Conservation (phyloP, 2,888 invertebrate species). For the Onchidella celtica region DNA sequence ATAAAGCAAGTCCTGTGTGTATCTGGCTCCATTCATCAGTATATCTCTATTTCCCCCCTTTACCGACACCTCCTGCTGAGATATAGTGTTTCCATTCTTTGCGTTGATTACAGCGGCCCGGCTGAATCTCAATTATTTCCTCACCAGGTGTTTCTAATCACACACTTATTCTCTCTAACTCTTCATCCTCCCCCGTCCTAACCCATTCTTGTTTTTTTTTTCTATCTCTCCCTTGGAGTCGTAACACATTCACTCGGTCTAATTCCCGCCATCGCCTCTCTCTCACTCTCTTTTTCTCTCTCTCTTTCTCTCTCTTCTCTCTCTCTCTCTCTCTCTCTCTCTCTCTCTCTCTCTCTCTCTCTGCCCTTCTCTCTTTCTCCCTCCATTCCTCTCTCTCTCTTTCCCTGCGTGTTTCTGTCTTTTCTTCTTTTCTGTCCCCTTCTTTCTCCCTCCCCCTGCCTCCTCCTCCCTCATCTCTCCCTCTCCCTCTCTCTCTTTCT, state of each 20-base stretch:
- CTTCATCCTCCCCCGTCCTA: not conserved
- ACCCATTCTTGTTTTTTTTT: not conserved
- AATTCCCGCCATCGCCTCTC: not conserved
- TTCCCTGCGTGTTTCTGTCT: no score
- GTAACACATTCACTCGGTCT: no score
- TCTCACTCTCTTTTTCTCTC: slow-evolving; percentile 1
- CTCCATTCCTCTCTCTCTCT: no score
- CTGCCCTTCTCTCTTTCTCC: no score
- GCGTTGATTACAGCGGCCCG: not conserved
- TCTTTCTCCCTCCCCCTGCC: no score
- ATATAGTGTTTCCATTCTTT: not conserved
- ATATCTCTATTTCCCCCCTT: no score
- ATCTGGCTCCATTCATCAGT: no score
- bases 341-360: not conserved
- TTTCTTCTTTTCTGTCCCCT: not conserved
- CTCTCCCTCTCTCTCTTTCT: not conserved
- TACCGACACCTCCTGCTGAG: no score
- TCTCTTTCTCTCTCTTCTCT: not conserved
- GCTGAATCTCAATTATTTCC: no score
- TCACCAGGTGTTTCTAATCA: no score
- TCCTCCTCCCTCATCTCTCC: not conserved
- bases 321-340: slow-evolving; percentile 18
- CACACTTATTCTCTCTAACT: not conserved
- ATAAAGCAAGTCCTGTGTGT: no score
- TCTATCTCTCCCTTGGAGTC: not conserved